Evolutionary conservation across 1,140 invertebrate species (phyloP).

Genomic region (Listronotus oregonensis): DNA sequence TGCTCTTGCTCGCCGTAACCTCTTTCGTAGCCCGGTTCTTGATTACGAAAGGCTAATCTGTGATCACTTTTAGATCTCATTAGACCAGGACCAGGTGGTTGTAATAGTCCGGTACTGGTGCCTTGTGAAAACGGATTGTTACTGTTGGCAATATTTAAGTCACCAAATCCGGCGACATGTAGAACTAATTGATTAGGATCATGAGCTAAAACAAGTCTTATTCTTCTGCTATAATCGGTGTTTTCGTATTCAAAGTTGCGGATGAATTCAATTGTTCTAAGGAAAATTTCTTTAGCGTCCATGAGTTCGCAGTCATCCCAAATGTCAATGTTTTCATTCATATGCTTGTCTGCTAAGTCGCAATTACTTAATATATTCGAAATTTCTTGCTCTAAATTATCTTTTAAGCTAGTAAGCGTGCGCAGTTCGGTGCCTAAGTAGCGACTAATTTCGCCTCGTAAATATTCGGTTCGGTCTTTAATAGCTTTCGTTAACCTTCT

Average conservation of each 20-base stretch:
- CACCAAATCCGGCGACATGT: conserved; percentile 84
- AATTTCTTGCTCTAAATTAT: conserved; percentile 91
- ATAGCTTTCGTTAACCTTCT: conserved; percentile 86
- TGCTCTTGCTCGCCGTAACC: conserved; percentile 55
- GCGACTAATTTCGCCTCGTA: conserved; percentile 87
- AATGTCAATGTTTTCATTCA: conserved; percentile 81
- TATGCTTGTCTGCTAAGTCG: conserved; percentile 93
- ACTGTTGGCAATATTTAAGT: conserved; percentile 76
- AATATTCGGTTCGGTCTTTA: conserved; percentile 87
- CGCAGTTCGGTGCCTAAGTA: conserved; percentile 83
- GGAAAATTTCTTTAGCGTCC: conserved; percentile 92
- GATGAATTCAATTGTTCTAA: conserved; percentile 92
- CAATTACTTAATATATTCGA: conserved; percentile 93
- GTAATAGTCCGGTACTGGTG: conserved; percentile 55
- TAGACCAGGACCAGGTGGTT: conserved; percentile 68
- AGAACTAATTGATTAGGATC: conserved; percentile 88
- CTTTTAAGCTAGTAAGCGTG: conserved; percentile 83
- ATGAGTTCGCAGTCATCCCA: conserved; percentile 90
- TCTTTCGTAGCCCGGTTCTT: conserved; percentile 70
- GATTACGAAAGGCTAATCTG: conserved; percentile 84
- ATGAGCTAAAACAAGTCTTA: conserved; percentile 83
- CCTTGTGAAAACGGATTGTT: conserved; percentile 56
- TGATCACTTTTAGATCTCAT: conserved; percentile 95
- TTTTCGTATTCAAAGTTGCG: conserved; percentile 92
- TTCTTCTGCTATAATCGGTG: conserved; percentile 82